Evolutionary conservation across 2,888 invertebrate genomes (phyloP).

Genomic region (Epinotia nisella): DNA sequence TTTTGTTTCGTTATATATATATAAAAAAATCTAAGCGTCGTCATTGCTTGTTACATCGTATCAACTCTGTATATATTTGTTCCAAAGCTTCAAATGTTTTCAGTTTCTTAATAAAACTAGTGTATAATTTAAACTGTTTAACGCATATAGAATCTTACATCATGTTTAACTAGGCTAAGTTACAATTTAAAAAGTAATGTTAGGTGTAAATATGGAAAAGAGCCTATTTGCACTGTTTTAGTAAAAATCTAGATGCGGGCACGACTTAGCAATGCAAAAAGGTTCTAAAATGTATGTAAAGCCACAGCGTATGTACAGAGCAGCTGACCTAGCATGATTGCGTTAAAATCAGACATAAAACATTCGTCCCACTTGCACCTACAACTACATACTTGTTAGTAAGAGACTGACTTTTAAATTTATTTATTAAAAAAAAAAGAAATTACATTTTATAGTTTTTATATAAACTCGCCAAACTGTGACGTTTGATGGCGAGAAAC

Average conservation of each 20-base stretch:
- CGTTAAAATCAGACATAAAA: no score
- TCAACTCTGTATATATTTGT: constrained; percentile 2
- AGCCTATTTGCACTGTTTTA: background rate
- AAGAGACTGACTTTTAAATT: no score
- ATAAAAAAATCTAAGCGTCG: no score
- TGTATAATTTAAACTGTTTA: constrained; percentile 16
- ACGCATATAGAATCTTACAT: constrained; percentile 20
- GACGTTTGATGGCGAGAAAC: no score
- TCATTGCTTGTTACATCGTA: no score
- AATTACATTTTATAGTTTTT: no score
- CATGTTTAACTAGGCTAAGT: constrained; percentile 16
- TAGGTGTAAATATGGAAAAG: constrained; percentile 20
- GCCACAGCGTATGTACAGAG: constrained; percentile 21
- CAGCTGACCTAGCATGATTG: background rate
- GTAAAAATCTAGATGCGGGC: no score
- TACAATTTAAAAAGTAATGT: constrained; percentile 13
- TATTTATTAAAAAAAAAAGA: no score
- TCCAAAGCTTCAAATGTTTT: background rate
- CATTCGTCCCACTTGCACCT: no score
- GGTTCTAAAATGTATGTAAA: background rate
- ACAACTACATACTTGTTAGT: no score
- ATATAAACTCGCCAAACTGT: no score
- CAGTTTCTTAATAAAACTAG: background rate
- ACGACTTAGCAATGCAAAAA: background rate
- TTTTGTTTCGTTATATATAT: background rate